Base-by-base conservation (phyloP, 2,888 invertebrate genomes). In the Melitaea athalia region DNA sequence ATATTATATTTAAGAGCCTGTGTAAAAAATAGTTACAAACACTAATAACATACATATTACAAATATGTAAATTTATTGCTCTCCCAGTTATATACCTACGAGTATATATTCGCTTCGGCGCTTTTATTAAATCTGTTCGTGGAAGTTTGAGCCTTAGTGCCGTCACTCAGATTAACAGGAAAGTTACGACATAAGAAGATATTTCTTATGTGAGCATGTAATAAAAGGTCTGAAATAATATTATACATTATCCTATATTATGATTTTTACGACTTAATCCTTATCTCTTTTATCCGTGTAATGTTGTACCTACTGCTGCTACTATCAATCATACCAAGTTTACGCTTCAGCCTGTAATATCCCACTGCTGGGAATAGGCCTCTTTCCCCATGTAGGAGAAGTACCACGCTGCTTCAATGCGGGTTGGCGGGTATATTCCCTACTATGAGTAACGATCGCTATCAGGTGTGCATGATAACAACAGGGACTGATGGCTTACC, bases 71-170 rank as follows among this genome's bases (percentile, higher is more conserved):
- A 38, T 38, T 52, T 24, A 52, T 52, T 55, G 33, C 14, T 60
- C n/a, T 42, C 3, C 42, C 15, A 24, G 5, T 33, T 24, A 24
- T 53, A 24, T 43, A 33, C 33, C 4, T n/a, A n/a, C n/a, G n/a
- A n/a, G n/a, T n/a, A 38, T 38, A 24, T 63, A 55, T 63, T 63
- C 17, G 43, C 53, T 43, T 12, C 42, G 17, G 43, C n/a, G 38
- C 38, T 24, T 5, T 53, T 63, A 63, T 53, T 53, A 63, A 53
- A 63, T 53, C 53, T 24, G 17, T 17, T 12, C 38, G 12, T 38
- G n/a, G 17, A 52, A 62, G n/a, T 38, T 53, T 52, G 42, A 42
- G 17, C 42, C 7, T 17, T 24, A 45, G 42, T 63, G 42, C 24
- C 31, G 17, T 53, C 53, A 17, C 15, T 62, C 50, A 38, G 62